Conservation (phyloP, 2,113 vertebrate species). For the Mobula birostris region DNA sequence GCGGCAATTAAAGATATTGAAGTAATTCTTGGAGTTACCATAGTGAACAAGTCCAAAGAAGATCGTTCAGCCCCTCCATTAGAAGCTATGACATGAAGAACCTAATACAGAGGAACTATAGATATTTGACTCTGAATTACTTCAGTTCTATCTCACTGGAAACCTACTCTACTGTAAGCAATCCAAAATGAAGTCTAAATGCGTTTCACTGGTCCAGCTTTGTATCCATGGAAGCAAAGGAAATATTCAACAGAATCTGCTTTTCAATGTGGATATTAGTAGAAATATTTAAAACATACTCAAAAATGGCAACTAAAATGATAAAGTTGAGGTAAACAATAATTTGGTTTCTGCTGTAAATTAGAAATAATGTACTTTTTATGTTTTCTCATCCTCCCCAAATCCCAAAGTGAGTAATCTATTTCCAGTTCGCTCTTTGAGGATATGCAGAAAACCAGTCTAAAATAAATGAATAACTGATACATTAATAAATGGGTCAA, state of each 20-base stretch:
- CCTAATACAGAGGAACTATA: background rate
- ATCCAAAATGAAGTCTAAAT: background rate
- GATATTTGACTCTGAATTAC: background rate
- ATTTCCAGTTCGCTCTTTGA: background rate
- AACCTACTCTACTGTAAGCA: background rate
- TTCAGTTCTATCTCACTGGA: background rate
- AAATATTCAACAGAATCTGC: background rate
- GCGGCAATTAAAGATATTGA: conserved; percentile 62
- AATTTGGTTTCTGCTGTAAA: background rate
- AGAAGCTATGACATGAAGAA: conserved; percentile 36
- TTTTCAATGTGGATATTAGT: background rate
- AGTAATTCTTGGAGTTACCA: conserved; percentile 62
- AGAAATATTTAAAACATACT: background rate
- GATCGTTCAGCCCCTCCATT: conserved; percentile 45
- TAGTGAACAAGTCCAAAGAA: conserved; percentile 62
- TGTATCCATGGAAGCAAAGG: background rate
- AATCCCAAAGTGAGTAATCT: background rate
- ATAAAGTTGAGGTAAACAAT: background rate
- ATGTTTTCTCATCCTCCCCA: background rate
- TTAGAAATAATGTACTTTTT: background rate
- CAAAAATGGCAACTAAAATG: background rate
- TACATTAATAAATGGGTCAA: background rate
- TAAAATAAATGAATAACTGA: background rate
- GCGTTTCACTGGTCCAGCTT: background rate
- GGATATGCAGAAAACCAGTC: background rate